Evolutionary conservation across 1,140 invertebrate genomes (phyloP).

Genomic region (Agrypnia vestita): DNA sequence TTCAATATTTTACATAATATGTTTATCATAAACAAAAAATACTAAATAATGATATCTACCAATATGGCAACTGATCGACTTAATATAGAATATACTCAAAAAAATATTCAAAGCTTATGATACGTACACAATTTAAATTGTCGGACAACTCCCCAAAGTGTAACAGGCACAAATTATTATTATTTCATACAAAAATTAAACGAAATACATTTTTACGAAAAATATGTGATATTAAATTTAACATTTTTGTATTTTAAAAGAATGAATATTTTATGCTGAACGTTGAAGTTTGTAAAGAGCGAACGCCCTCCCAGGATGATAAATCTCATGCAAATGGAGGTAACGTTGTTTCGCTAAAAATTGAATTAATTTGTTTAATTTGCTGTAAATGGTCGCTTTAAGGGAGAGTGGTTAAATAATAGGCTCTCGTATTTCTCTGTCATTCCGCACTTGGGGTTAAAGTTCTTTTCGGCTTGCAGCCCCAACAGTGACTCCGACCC

Average conservation of each 20-base stretch:
- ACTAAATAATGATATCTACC: too few species aligned
- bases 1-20: too few species aligned
- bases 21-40: too few species aligned
- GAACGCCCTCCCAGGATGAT: constrained; percentile 2
- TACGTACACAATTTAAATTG: too few species aligned
- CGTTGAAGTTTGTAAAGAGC: constrained; percentile 6
- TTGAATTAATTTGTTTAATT: constrained; percentile 59
- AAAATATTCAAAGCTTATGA: too few species aligned
- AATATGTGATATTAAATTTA: constrained; percentile 1
- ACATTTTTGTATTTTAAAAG: constrained; percentile 26
- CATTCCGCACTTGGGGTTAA: background rate
- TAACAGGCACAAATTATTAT: too few species aligned
- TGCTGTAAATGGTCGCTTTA: constrained; percentile 53
- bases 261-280: constrained; percentile 25
- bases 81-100: too few species aligned
- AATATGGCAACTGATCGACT: too few species aligned
- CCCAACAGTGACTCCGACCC: too few species aligned
- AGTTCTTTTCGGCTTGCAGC: background rate
- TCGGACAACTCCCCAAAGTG: too few species aligned
- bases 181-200: constrained; percentile 9
- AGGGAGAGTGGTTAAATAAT: constrained; percentile 32
- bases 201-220: background rate
- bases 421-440: constrained; percentile 31
- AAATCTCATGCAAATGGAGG: constrained; percentile 33
- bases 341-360: constrained; percentile 38